Conservation (phyloP, 2,888 invertebrate species). For the Asteroscopus sphinx region DNA sequence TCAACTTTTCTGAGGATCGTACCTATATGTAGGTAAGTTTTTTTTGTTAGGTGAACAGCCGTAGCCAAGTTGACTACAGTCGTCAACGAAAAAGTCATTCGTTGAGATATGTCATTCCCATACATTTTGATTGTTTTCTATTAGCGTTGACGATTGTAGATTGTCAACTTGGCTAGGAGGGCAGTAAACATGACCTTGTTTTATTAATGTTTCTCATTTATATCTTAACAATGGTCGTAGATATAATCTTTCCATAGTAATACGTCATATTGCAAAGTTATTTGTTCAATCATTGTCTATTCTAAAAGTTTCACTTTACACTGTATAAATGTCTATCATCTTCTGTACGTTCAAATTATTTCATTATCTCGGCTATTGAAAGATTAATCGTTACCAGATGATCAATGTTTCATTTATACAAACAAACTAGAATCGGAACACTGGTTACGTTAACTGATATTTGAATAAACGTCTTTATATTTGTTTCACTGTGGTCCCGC, state of each 20-base stretch:
- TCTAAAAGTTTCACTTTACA: conserved; percentile 21
- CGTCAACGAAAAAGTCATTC: too few relatives aligned
- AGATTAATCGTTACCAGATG: conserved; percentile 50
- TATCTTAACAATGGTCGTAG: conserved; percentile 3
- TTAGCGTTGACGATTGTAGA: too few relatives aligned
- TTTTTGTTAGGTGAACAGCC: too few relatives aligned
- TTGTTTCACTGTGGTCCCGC: conserved; percentile 73
- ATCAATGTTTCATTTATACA: conserved; percentile 52
- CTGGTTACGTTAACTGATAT: conserved; percentile 40
- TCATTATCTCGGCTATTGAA: conserved; percentile 51
- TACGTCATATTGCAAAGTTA: conserved; percentile 31
- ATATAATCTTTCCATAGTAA: conserved; percentile 10
- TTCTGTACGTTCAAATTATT: conserved; percentile 33
- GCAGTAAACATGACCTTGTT: neutral
- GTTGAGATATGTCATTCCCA: too few relatives aligned
- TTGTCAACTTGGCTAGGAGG: too few relatives aligned
- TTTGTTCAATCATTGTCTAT: conserved; percentile 40
- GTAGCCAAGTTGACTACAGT: too few relatives aligned
- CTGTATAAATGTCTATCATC: neutral
- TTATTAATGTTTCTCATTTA: conserved; percentile 21
- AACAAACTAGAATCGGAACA: conserved; percentile 51
- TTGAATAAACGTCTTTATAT: conserved; percentile 66
- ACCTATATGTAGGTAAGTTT: too few relatives aligned
- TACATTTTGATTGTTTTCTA: too few relatives aligned
- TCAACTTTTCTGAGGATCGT: conserved; percentile 13